These are phyloP conservation scores for Murina feae DNA, from an alignment of 2,113 vertebrate species.

Conservation along the genomic window DNA sequence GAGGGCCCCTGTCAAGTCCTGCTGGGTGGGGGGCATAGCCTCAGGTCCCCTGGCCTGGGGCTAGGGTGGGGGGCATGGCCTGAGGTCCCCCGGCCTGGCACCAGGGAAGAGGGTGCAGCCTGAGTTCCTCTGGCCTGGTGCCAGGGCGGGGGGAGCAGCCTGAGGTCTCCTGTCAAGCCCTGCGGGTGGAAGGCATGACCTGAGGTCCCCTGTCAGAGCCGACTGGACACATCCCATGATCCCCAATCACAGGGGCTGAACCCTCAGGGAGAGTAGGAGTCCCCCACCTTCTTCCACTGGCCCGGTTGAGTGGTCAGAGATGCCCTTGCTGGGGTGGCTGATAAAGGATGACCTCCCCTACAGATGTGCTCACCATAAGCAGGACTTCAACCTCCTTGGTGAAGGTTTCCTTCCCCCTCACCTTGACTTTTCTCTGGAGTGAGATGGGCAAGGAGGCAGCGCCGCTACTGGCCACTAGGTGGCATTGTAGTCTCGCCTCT, in stretches of 20 bases:
- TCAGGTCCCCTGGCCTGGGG: no score
- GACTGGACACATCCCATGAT: neutral
- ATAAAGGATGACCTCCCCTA: fast-evolving
- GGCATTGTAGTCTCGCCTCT: constrained; percentile 51
- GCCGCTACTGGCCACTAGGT: constrained; percentile 22
- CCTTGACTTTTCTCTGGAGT: neutral
- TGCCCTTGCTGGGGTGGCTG: fast-evolving
- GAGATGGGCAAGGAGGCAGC: neutral
- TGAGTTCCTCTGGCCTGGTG: no score
- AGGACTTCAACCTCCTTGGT: neutral
- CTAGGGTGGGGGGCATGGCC: no score
- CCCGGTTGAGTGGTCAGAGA: neutral
- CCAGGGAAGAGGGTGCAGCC: no score
- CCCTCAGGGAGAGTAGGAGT: neutral
- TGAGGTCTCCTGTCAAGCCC: no score
- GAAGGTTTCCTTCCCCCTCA: neutral
- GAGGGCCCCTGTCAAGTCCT: no score
- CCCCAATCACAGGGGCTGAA: no score
- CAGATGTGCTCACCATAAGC: fast-evolving
- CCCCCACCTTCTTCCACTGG: fast-evolving
- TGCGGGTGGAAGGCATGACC: no score
- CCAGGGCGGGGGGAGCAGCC: no score
- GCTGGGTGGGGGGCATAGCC: no score
- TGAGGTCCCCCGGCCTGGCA: no score
- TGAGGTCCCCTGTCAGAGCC: no score